Evolutionary conservation across 2,113 vertebrate species (phyloP), one percentile per base, ranked within the genome.

Genomic region (Sturnira hondurensis): DNA sequence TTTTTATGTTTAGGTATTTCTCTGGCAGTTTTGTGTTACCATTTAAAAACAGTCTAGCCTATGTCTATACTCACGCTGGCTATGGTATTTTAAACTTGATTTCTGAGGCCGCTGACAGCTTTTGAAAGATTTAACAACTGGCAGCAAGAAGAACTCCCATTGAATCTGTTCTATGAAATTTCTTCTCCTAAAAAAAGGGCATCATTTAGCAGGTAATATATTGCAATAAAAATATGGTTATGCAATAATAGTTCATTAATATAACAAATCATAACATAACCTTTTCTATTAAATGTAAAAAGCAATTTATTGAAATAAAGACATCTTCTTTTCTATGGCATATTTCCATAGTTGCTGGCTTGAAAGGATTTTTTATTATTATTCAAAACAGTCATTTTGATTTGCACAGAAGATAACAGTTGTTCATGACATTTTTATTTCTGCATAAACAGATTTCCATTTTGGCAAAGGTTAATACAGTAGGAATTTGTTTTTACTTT

Each of bases 51-150:
- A 98, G 98, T 97, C 97, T 91, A 63, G 85, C 74, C 94, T 97
- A 54, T 98, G 91, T 94, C 95, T 97, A 92, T 97, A 96, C 96
- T 97, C 88, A 82, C 93, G 68, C 98, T 97, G 98, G 97, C 97
- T 98, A 86, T 97, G 95, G 97, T 98, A 98, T 98, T 98, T 98
- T 97, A 97, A 96, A 98, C 98, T 98, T 98, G 98, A 98, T 98
- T 99, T 98, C 97, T 98, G 98, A 98, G 97, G 85, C 94, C 98
- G 97, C 98, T 98, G 98, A 98, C 98, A 98, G 98, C 96, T 98
- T 98, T 96, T 98, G 98, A 98, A 98, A 98, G 98, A 98, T 98
- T 98, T 98, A 99, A 97, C 88, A 98, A 98, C 98, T 97, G 98
- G 97, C 96, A 98, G 97, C 97, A 98, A 97, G 98, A 98, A 98